phyloP scores from a whole-genome alignment of 2,113 vertebrate species.

The Pampusana beccarii region DNA sequence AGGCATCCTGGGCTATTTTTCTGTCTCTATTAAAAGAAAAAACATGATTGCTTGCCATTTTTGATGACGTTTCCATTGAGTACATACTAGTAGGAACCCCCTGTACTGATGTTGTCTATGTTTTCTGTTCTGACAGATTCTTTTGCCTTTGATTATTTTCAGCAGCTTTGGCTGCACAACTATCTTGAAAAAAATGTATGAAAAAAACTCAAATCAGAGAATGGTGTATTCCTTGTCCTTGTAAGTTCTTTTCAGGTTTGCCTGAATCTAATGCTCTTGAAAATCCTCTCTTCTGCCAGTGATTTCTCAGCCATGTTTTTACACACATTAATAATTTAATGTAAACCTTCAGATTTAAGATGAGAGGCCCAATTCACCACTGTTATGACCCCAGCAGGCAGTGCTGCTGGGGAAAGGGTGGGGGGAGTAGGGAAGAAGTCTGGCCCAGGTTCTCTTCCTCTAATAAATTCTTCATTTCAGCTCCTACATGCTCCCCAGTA shows the following conservation, averaged over 20 bases:
- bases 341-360: background rate
- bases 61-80: background rate
- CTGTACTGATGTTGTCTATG: background rate
- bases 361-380: background rate
- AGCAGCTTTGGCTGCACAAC: constrained; percentile 3
- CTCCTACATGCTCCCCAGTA: background rate
- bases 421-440: background rate
- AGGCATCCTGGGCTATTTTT: constrained; percentile 12
- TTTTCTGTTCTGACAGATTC: background rate
- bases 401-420: background rate
- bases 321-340: background rate
- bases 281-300: background rate
- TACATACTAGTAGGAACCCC: background rate
- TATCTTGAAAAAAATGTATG: background rate
- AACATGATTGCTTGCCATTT: background rate
- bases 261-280: background rate
- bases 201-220: background rate
- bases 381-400: background rate
- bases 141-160: constrained; percentile 12
- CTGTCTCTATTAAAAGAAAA: background rate
- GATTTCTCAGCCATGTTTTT: background rate
- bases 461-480: constrained; percentile 29
- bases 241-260: constrained; percentile 6
- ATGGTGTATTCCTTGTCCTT: constrained; percentile 5
- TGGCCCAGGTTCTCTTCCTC: background rate